phyloP scores from a whole-genome alignment of 2,888 invertebrate species.

The Cephus sareptanus region DNA sequence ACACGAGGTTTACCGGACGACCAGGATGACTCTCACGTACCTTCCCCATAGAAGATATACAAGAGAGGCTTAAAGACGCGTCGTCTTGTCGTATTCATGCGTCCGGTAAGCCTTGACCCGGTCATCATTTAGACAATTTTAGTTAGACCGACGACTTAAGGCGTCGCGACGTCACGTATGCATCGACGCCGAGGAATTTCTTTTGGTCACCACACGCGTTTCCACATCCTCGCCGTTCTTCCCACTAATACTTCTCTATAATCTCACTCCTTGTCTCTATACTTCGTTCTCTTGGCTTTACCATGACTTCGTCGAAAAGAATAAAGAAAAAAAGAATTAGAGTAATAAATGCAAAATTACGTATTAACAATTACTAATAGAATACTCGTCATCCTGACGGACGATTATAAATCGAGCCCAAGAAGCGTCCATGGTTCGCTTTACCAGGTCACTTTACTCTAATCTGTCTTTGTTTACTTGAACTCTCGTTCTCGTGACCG shows the following conservation, averaged over 20 bases:
- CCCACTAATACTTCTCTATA: background rate
- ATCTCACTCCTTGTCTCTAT: background rate
- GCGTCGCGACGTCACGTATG: background rate
- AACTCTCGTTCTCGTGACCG: background rate
- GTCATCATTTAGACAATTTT: conserved; percentile 26
- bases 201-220: background rate
- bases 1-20: conserved; percentile 36
- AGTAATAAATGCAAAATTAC: background rate
- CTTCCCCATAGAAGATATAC: conserved; percentile 4
- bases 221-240: background rate
- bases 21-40: conserved; percentile 7
- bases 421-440: background rate
- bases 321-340: background rate
- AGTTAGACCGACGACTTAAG: conserved; percentile 13
- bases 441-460: background rate
- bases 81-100: conserved; percentile 13
- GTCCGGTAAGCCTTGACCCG: conserved; percentile 34
- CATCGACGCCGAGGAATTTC: background rate
- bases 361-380: background rate
- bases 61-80: conserved; percentile 5
- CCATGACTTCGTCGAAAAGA: background rate
- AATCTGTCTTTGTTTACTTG: background rate
- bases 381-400: background rate
- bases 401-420: background rate
- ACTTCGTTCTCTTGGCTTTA: background rate